Evolutionary conservation across 2,113 vertebrate species (phyloP), one percentile per base, ranked within the genome.

Genomic region (Ia io): DNA sequence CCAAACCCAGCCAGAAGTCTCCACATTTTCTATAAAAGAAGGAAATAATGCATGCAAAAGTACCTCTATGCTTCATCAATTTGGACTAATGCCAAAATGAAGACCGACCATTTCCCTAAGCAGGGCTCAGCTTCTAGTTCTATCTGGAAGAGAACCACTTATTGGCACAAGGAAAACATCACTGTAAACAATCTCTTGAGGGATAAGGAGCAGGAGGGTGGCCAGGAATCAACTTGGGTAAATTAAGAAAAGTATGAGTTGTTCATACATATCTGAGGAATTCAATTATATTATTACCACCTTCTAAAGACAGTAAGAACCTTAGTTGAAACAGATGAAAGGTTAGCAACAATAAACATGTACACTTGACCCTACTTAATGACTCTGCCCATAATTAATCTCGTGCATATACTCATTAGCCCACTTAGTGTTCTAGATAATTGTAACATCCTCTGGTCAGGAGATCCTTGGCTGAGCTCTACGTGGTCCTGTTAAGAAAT

Each of bases 71-170:
- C 9, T 87, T 88, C 61, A 73, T 47, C 82, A 61, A 13, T 80
- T 82, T 87, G 77, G 69, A 78, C 67, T 35, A 35, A 71, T 35
- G 78, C 67, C 73, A 88, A 97, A 91, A 96, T 28, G 40, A 94
- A 87, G 73, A 82, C 35, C 44, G 63, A 70, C 44, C 23, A 90
- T 80, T 82, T 92, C 63, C 84, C 61, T 84, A 69, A 59, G 47
- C 35, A 53, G 20, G 32, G 10, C 37, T 97, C 85, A 82, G 77
- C 16, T 85, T 63, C 71, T 53, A n/a, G 40, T 44, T 94, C 22
- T 42, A 35, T 8, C 51, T 4, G 35, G 61, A 84, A 84, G 35
- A 47, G 17, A 84, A 74, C 70, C 22, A 51, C 77, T 94, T 63
- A 73, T n/a, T 88, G 67, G 44, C 28, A 77, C 32, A 44, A 77